phyloP scores from a whole-genome alignment of 1,140 invertebrate species.

The Brachionus sp. region DNA sequence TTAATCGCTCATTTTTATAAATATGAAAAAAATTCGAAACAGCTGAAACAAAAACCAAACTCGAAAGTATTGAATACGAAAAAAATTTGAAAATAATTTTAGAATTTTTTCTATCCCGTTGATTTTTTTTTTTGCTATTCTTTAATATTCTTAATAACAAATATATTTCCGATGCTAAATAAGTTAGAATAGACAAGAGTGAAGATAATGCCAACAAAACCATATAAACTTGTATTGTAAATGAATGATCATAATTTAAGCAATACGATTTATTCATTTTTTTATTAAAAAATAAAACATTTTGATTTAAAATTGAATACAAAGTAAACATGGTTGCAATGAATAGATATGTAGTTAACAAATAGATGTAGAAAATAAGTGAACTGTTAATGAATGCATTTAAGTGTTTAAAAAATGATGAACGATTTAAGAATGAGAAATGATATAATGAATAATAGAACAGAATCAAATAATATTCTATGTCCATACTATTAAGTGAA shows the following conservation, averaged over 20 bases:
- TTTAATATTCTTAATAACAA: not conserved
- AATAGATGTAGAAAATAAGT: not conserved
- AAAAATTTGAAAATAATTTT: not conserved
- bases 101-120: not conserved
- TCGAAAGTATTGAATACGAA: not conserved
- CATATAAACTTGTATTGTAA: not conserved
- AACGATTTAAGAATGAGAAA: not conserved
- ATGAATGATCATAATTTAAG: not conserved
- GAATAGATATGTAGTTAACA: not conserved
- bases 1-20: not conserved
- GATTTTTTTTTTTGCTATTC: not conserved
- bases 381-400: not conserved
- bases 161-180: not conserved
- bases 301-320: not conserved
- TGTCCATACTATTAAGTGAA: not conserved
- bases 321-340: not conserved
- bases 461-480: not conserved
- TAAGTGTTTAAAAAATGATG: not conserved
- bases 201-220: not conserved
- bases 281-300: not conserved
- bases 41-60: not conserved
- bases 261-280: not conserved
- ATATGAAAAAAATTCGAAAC: not conserved
- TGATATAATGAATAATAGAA: not conserved
- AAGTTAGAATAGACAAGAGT: not conserved